phyloP scores from a whole-genome alignment of 2,888 invertebrate species.

The Tachystola acroxantha region DNA sequence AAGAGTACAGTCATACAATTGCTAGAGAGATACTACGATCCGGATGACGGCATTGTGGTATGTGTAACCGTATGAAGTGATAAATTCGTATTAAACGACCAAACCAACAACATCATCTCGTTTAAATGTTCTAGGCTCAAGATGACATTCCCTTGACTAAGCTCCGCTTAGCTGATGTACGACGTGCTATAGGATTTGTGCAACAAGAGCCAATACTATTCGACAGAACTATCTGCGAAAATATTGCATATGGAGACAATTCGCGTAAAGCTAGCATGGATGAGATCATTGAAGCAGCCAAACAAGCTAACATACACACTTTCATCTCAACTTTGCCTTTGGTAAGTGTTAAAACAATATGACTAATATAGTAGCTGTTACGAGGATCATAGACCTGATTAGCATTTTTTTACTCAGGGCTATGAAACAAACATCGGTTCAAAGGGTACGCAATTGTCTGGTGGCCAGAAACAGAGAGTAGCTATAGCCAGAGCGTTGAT shows the following conservation, averaged over 20 bases:
- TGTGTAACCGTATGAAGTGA: no score
- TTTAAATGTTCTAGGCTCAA: constrained; percentile 59
- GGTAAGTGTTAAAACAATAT: no score
- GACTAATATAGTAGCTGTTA: no score
- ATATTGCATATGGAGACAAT: constrained; percentile 96
- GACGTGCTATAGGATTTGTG: constrained; percentile 91
- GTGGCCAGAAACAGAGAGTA: constrained; percentile 91
- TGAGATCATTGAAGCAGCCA: constrained; percentile 88
- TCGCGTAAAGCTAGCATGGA: constrained; percentile 78
- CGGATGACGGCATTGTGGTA: constrained; percentile 80
- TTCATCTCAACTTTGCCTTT: constrained; percentile 87
- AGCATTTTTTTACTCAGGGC: constrained; percentile 78
- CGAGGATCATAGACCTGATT: no score
- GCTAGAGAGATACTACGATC: constrained; percentile 91
- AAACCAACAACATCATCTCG: neutral
- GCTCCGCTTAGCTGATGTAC: constrained; percentile 78
- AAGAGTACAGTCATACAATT: constrained; percentile 93
- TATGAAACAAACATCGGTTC: constrained; percentile 89
- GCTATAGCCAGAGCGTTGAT: constrained; percentile 92
- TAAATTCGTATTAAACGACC: no score
- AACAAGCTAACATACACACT: constrained; percentile 91
- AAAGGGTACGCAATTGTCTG: constrained; percentile 86
- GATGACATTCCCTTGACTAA: constrained; percentile 68
- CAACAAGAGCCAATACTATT: constrained; percentile 96
- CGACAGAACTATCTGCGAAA: constrained; percentile 91